phyloP scores from a whole-genome alignment of 2,113 vertebrate species.

The Melierax canorus region DNA sequence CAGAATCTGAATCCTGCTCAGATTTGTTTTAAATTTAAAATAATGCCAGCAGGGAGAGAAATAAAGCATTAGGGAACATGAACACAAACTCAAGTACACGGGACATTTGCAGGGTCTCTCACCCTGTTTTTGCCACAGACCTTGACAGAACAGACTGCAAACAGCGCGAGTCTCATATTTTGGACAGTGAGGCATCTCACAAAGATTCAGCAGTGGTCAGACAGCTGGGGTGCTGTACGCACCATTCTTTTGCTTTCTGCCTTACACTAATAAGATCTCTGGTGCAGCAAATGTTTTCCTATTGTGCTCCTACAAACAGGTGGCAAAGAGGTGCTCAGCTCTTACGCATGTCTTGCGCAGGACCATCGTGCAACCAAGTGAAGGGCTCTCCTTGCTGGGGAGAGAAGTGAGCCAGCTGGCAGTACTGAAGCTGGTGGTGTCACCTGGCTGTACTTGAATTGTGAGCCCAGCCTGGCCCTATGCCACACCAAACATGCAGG shows the following conservation, averaged over 20 bases:
- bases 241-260: not conserved
- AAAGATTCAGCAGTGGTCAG: not conserved
- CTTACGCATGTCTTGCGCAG: rapidly evolving
- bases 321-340: not conserved
- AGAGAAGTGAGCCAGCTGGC: not conserved
- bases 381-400: not conserved
- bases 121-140: not conserved
- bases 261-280: not conserved
- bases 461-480: not conserved
- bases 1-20: not conserved
- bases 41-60: not conserved
- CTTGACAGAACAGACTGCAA: not conserved
- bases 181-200: not conserved
- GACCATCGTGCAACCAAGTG: not conserved
- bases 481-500: rapidly evolving
- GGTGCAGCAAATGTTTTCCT: not conserved
- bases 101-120: not conserved
- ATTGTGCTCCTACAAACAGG: not conserved
- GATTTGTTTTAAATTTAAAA: not conserved
- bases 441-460: rapidly evolving
- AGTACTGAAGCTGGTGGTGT: not conserved
- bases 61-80: not conserved
- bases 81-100: not conserved
- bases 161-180: not conserved
- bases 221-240: not conserved